Conservation (phyloP, 2,113 vertebrate genomes). For the Vanacampus margaritifer region DNA sequence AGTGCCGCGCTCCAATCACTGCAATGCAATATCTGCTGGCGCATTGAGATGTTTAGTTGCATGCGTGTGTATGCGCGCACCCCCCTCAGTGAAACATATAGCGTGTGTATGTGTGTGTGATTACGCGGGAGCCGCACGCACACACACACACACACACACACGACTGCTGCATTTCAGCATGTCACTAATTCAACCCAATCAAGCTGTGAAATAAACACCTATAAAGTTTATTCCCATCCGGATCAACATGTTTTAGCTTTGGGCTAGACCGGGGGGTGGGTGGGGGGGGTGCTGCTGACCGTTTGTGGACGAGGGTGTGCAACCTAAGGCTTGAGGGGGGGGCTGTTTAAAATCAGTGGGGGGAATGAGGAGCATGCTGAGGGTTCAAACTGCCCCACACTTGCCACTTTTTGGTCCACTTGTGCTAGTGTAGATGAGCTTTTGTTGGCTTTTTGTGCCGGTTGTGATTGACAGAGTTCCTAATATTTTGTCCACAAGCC, state of each 20-base stretch:
- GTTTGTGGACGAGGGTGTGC: background rate
- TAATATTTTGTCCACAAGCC: background rate
- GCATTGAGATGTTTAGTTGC: slow-evolving; percentile 31
- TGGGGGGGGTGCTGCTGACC: background rate
- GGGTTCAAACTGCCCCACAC: background rate
- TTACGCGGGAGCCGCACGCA: slow-evolving; percentile 20
- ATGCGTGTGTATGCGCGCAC: background rate
- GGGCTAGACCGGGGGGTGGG: background rate
- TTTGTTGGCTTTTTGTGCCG: background rate
- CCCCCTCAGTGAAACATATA: slow-evolving; percentile 2
- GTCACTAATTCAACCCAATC: background rate
- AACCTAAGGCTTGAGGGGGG: background rate
- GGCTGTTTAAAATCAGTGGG: background rate
- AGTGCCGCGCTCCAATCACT: slow-evolving; percentile 17
- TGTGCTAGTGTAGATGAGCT: background rate
- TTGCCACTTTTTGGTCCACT: background rate
- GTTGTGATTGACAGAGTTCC: background rate
- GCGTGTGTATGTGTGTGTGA: slow-evolving; percentile 20
- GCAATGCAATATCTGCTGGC: slow-evolving; percentile 48
- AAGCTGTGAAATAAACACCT: background rate
- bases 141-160: slow-evolving; percentile 38
- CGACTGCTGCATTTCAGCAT: slow-evolving; percentile 11
- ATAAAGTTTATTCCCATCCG: background rate
- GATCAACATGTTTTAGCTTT: background rate
- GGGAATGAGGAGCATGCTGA: background rate